Percentiles rank a stretch among this genome's conserved stretches.
phyloP scores from a whole-genome alignment of 1,140 invertebrate species.

The Phthorimaea operculella region DNA sequence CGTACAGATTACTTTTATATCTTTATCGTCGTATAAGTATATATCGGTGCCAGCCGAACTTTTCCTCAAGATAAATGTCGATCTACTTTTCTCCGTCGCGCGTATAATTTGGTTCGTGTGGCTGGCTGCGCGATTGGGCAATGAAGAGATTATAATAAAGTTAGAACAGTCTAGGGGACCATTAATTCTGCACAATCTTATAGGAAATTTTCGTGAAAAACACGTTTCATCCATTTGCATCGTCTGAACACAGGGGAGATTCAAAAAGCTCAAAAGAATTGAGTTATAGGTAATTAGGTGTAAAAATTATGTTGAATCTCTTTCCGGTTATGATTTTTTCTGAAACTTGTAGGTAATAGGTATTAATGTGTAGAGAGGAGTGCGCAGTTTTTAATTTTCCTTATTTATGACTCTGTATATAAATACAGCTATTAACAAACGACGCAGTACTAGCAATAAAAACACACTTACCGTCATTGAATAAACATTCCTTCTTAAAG shows the following conservation, averaged over 20 bases:
- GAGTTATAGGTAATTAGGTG: neutral
- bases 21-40: no score
- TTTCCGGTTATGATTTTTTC: no score
- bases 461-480: no score
- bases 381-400: no score
- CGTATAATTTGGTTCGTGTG: constrained; percentile 44
- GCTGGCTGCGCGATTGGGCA: constrained; percentile 37
- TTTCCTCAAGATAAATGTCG: constrained; percentile 37
- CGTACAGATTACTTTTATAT: no score
- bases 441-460: no score
- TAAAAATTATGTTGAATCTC: no score
- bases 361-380: no score
- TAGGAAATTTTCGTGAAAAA: neutral
- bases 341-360: no score
- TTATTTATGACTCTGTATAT: no score
- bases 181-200: constrained; percentile 28
- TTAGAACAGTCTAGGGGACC: constrained; percentile 23
- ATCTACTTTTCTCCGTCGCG: constrained; percentile 47
- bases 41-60: constrained; percentile 25
- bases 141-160: constrained; percentile 36
- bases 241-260: neutral
- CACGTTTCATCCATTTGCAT: constrained; percentile 4
- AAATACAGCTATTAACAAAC: no score
- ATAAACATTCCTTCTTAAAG: no score
- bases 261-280: neutral